Evolutionary conservation across 1,140 invertebrate species (phyloP), one percentile per base, ranked within the genome.

Genomic region (Macrosteles quadrilineatus): DNA sequence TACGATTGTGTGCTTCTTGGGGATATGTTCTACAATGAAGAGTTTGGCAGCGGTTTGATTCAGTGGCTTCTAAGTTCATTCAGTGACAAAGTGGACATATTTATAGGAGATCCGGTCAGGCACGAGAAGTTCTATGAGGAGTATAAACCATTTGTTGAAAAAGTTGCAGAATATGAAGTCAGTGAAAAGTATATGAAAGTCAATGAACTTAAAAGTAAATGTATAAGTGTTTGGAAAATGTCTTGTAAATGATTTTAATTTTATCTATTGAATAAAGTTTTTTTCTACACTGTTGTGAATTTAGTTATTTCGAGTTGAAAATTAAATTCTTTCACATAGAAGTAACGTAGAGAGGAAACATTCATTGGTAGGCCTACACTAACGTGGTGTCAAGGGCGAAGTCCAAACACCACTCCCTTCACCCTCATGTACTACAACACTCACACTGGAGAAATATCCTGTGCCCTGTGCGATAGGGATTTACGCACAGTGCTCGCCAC

Each of bases 11-110:
- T 87, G 29, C 75, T 87, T 9, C 76, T 86, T 21, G 85, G 85
- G 14, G 85, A 86, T 74, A 81, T 86, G 77, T 81, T 87, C 70
- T 87, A 87, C 72, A 83, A 86, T 71, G 81, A 84, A 70, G 79
- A 83, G 55, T 83, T 85, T 62, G 80, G 81, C 1, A 76, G 72
- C 2, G 30, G 68, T 9, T 69, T 86, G 12, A 81, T 84, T 36
- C 71, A 79, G 0, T 86, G 85, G 85, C 73, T 86, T 0, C 68
- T 75, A 2, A 66, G 67, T 9, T 70, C 81, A 3, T 53, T 70
- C 12, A 29, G 30, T 1, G 62, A 76, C 2, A 80, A 80, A 3
- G 80, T 81, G 70, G 75, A 64, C 19, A 77, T 82, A 59, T 77
- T 78, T 45, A 43, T 83, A 29, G 80, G 76, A 11, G 81, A 83